Evolutionary conservation across 30 jellyfish, hydroid and myxozoan genomes (phyloP).

Genomic region (Catostylus mosaicus): DNA sequence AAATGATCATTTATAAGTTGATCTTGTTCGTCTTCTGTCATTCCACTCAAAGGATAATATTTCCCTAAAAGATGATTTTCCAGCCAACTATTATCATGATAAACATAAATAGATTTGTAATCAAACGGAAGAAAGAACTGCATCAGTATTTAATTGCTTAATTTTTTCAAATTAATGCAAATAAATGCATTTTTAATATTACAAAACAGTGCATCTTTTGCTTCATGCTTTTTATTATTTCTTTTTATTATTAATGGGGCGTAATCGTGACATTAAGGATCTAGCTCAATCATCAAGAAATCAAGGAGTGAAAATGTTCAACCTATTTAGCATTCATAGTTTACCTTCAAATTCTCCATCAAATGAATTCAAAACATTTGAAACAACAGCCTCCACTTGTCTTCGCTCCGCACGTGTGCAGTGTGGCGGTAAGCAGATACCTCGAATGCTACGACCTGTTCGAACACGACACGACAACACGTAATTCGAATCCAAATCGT

Average conservation of each 20-base stretch:
- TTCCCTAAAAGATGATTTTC: conserved; percentile 24
- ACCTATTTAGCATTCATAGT: background rate
- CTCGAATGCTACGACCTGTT: conserved; percentile 83
- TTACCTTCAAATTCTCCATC: conserved; percentile 53
- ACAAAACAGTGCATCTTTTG: background rate
- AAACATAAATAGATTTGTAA: background rate
- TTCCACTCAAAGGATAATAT: conserved; percentile 64
- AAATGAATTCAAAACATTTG: conserved; percentile 36
- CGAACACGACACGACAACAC: conserved; percentile 85
- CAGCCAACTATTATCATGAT: background rate
- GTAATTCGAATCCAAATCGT: conserved; percentile 64
- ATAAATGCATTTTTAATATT: too few relatives aligned
- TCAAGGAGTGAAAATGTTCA: too few relatives aligned
- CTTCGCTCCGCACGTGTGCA: conserved; percentile 90
- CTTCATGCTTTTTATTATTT: too few relatives aligned
- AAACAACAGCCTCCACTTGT: conserved; percentile 66
- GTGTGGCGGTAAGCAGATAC: conserved; percentile 77
- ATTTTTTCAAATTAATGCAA: background rate
- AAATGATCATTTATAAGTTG: conserved; percentile 73
- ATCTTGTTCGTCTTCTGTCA: conserved; percentile 75
- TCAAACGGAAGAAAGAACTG: background rate
- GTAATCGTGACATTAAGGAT: too few relatives aligned
- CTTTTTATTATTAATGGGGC: too few relatives aligned
- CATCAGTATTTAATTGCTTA: background rate
- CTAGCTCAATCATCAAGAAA: too few relatives aligned